Evolutionary conservation across 2,888 invertebrate genomes (phyloP).

Genomic region (Chouioia cunea): DNA sequence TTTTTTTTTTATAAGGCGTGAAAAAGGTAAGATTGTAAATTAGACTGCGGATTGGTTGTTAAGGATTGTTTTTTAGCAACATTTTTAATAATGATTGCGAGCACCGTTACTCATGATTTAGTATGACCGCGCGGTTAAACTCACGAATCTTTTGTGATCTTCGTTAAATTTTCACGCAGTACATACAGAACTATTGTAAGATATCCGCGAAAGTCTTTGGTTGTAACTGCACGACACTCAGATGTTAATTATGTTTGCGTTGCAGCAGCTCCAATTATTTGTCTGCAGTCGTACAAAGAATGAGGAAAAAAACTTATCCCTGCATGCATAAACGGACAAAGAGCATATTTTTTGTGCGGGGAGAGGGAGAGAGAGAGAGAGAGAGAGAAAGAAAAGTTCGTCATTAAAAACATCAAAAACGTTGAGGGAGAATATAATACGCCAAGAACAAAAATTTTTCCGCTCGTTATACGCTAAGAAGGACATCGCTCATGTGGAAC

Average conservation of each 20-base stretch:
- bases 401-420: constrained; percentile 49
- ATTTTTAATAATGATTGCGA: no score
- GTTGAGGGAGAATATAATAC: no score
- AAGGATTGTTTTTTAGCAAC: no score
- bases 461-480: constrained; percentile 26
- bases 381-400: constrained; percentile 13
- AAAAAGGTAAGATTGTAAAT: no score
- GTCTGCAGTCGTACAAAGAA: constrained; percentile 22
- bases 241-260: constrained; percentile 42
- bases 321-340: constrained; percentile 9
- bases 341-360: constrained; percentile 26
- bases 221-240: neutral
- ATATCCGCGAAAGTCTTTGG: no score
- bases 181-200: neutral
- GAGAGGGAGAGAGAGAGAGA: no score
- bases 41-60: no score
- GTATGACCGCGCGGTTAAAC: neutral
- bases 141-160: neutral
- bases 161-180: neutral
- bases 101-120: no score
- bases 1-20: no score
- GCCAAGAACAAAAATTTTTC: no score
- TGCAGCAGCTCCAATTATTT: constrained; percentile 41
- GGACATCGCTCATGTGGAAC: constrained; percentile 53
- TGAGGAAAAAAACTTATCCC: constrained; percentile 9